These are phyloP conservation scores for Eristalis arbustorum DNA, from an alignment of 2,888 invertebrate species.

Conservation along the genomic window DNA sequence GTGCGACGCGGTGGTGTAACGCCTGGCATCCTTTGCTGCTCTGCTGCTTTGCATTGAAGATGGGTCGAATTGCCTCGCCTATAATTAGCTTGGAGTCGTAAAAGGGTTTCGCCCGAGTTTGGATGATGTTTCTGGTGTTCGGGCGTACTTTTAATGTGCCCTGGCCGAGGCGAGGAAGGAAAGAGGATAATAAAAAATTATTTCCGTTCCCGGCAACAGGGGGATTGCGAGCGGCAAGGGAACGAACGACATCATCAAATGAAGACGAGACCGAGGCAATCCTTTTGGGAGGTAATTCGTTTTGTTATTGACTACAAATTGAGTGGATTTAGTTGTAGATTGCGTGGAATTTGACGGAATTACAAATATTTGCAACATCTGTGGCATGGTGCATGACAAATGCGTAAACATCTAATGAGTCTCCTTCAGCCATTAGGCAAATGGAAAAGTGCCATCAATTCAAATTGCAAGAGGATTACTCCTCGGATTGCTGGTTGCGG, in stretches of 20 bases:
- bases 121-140: slow-evolving; percentile 46
- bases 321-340: slow-evolving; percentile 47
- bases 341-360: slow-evolving; percentile 26
- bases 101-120: slow-evolving; percentile 53
- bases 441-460: background rate
- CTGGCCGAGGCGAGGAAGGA: slow-evolving; percentile 29
- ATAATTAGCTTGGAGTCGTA: slow-evolving; percentile 67
- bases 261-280: background rate
- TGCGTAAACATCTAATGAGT: background rate
- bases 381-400: background rate
- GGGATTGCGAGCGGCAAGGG: background rate
- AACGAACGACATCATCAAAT: background rate
- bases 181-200: slow-evolving; percentile 64
- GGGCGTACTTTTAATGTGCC: slow-evolving; percentile 47
- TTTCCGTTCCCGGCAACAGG: slow-evolving; percentile 40
- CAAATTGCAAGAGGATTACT: background rate
- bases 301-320: slow-evolving; percentile 64
- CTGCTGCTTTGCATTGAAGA: slow-evolving; percentile 44
- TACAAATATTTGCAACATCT: slow-evolving; percentile 10
- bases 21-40: background rate
- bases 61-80: slow-evolving; percentile 62
- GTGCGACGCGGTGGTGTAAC: background rate
- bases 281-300: slow-evolving; percentile 43
- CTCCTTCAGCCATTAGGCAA: background rate
- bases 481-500: background rate